A percentile compares a stretch with the other conserved stretches of the same genome.
Conservation (phyloP, 2,797 vertebrate species). For the Bothrops alternatus region DNA sequence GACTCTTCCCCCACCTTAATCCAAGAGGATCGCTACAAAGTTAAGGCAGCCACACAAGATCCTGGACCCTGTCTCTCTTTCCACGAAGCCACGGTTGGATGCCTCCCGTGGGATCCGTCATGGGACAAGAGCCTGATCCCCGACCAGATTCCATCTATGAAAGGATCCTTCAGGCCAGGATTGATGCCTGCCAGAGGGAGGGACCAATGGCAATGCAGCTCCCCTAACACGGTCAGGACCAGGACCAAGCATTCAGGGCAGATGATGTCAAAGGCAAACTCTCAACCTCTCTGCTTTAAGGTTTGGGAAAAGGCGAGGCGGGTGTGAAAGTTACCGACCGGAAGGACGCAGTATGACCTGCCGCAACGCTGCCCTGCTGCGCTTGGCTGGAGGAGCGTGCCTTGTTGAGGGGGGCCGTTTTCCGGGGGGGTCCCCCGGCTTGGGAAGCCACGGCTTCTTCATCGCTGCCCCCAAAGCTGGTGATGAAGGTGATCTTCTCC, state of each 20-base stretch:
- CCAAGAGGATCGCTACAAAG: neutral
- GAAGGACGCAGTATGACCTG: constrained; percentile 93
- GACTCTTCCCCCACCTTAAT: neutral
- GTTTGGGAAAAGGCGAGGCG: constrained; percentile 63
- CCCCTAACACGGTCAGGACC: neutral
- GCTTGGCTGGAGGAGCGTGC: constrained; percentile 62
- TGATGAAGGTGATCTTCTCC: constrained; percentile 96
- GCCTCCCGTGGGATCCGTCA: neutral
- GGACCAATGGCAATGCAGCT: neutral
- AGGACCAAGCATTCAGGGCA: neutral
- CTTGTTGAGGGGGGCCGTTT: constrained; percentile 70
- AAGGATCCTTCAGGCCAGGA: neutral
- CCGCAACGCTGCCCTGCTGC: constrained; percentile 63
- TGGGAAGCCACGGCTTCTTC: constrained; percentile 75
- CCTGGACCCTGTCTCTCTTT: neutral
- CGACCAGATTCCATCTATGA: neutral
- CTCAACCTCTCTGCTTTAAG: constrained; percentile 33
- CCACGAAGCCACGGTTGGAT: neutral
- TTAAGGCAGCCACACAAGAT: neutral
- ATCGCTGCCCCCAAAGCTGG: constrained; percentile 93
- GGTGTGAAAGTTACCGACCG: constrained; percentile 94
- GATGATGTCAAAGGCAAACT: neutral
- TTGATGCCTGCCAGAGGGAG: neutral
- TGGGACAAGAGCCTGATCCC: neutral
- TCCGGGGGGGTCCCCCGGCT: constrained; percentile 54